Evolutionary conservation across 2,888 invertebrate species (phyloP), one percentile per base, ranked within the genome.

Genomic region (Monopis laevigella): DNA sequence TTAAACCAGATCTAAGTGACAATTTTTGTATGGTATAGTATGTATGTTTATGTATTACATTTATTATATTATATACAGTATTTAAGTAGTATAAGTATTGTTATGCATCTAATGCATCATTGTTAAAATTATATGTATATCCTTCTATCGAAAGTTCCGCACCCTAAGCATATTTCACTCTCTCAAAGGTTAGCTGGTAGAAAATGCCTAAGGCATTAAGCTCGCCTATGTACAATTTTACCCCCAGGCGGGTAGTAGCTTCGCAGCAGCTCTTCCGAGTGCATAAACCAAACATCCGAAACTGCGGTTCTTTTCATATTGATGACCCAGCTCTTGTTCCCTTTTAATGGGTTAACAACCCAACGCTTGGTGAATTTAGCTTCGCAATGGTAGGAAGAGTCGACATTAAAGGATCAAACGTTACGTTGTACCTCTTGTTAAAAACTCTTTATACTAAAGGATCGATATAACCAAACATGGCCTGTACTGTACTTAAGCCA

Each of bases 301-400:
- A 77, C 81, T 77, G 74, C 80, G 66, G 83, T 82, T 84, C 81
- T 81, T 82, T 69, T 82, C 68, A 73, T 69, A 82, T 65, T 82
- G 65, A 65, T 67, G 85, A 82, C 82, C 83, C 83, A 83, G 82
- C 83, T 84, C 84, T 84, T 82, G 80, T 84, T 85, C 82, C 82
- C 83, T 84, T 65, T 84, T 82, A 65, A 80, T 75, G 84, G 84
- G 83, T 85, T 84, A 87, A 86, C 85, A 87, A 87, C 86, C 85
- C 85, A 77, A 86, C 85, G 77, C 86, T 86, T 86, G 78, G 83
- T 71, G 82, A 86, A 83, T 86, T 86, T 82, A 82, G 86, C 86
- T 85, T 86, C 85, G 74, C 84, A 85, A 87, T 86, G 85, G 86
- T 86, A 87, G 85, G 85, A 86, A 86, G 85, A 87, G 85, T 85